Evolutionary conservation across 2,888 invertebrate species (phyloP).

Genomic region (Euplexia lucipara): DNA sequence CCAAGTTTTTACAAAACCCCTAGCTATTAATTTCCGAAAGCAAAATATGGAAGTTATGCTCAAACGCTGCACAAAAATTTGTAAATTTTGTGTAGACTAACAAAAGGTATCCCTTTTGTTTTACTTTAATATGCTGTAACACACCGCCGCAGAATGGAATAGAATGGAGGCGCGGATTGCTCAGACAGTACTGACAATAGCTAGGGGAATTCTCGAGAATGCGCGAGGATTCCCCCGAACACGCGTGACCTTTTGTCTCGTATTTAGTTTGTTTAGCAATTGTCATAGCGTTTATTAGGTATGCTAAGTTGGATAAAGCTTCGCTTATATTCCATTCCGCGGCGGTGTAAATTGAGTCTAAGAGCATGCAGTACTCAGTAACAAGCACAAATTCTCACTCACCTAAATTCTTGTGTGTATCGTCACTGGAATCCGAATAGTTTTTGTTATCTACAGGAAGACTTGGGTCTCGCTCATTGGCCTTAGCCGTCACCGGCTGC

Average conservation of each 20-base stretch:
- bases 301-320: not conserved
- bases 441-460: constrained; percentile 77
- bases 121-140: not conserved
- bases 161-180: too few relatives aligned
- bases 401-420: constrained; percentile 88
- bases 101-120: not conserved
- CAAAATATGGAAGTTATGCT: not conserved
- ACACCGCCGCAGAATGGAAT: too few relatives aligned
- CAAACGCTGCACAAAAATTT: not conserved
- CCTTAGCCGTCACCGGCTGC: constrained; percentile 86
- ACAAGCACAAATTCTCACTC: constrained; percentile 53
- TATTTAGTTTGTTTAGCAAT: too few relatives aligned
- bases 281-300: too few relatives aligned
- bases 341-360: too few relatives aligned
- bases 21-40: not conserved
- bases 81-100: not conserved
- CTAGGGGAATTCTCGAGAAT: too few relatives aligned
- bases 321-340: too few relatives aligned
- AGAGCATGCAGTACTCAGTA: not conserved
- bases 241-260: too few relatives aligned
- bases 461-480: constrained; percentile 78
- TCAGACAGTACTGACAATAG: too few relatives aligned
- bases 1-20: not conserved
- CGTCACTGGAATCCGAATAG: constrained; percentile 85
- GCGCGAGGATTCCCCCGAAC: too few relatives aligned